A percentile compares a stretch with the other conserved stretches of the same genome.
phyloP scores from a whole-genome alignment of 2,797 vertebrate species.

The Enteromius paludinosus region DNA sequence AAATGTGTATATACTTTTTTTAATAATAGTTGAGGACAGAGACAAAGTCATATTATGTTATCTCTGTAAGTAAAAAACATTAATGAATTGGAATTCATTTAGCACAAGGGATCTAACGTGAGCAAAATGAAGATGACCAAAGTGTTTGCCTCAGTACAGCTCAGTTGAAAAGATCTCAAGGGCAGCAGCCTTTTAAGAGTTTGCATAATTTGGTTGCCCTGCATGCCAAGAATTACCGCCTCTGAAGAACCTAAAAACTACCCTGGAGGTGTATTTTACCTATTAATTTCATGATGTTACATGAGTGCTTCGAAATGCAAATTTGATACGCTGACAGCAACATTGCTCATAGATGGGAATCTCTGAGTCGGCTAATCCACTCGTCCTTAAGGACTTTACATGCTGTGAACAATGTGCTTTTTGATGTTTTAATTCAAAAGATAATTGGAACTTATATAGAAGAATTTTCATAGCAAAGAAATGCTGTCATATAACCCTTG shows the following conservation, averaged over 20 bases:
- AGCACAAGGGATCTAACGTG: constrained; percentile 21
- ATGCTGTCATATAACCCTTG: background rate
- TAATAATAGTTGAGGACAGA: background rate
- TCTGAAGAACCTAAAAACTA: constrained; percentile 15
- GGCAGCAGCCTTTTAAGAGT: constrained; percentile 38
- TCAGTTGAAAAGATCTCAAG: constrained; percentile 38
- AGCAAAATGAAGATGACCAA: constrained; percentile 25
- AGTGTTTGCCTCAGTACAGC: constrained; percentile 36
- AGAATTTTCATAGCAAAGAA: background rate
- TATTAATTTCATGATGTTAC: constrained; percentile 14
- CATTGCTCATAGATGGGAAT: constrained; percentile 6
- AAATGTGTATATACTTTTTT: background rate
- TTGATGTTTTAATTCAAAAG: constrained; percentile 11
- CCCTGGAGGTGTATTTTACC: constrained; percentile 23
- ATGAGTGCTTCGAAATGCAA: constrained; percentile 10
- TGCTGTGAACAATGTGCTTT: background rate
- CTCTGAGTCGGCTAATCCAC: background rate
- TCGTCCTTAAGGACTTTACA: background rate
- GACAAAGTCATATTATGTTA: background rate
- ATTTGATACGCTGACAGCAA: background rate
- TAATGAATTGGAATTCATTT: background rate
- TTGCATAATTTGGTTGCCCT: constrained; percentile 42
- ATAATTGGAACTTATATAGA: constrained; percentile 4
- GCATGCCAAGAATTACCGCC: constrained; percentile 26
- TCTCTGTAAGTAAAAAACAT: constrained; percentile 13